Conservation (phyloP, 1,140 invertebrate species). For the Plutomurus gul region DNA sequence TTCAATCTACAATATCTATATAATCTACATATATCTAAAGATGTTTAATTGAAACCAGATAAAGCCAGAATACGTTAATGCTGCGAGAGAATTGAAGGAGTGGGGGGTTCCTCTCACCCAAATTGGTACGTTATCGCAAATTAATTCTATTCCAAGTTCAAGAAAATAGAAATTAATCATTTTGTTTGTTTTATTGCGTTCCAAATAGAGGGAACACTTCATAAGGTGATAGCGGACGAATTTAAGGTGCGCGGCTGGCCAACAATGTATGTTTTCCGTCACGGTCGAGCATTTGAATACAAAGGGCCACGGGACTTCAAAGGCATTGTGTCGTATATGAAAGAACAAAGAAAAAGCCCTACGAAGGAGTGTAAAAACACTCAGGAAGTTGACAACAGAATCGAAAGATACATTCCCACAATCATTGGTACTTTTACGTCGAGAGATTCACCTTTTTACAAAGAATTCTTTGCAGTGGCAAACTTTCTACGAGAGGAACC, state of each 20-base stretch:
- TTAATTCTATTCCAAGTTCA: no score
- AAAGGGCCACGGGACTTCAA: conserved; percentile 60
- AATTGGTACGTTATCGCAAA: no score
- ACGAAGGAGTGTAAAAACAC: conserved; percentile 58
- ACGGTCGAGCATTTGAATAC: conserved; percentile 62
- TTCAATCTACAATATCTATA: neutral
- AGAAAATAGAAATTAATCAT: no score
- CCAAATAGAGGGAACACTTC: conserved; percentile 60
- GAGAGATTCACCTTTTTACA: conserved; percentile 58
- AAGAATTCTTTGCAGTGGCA: conserved; percentile 63
- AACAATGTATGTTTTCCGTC: conserved; percentile 59
- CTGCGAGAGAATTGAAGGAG: conserved; percentile 58
- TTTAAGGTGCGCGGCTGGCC: conserved; percentile 61
- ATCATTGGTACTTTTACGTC: conserved; percentile 65
- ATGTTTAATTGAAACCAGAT: conserved; percentile 53
- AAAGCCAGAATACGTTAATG: conserved; percentile 62
- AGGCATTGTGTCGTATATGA: conserved; percentile 62
- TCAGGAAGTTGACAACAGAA: conserved; percentile 59
- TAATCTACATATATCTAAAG: neutral
- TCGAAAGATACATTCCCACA: conserved; percentile 61
- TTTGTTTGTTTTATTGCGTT: no score
- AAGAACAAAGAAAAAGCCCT: conserved; percentile 62
- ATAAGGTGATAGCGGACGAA: conserved; percentile 58
- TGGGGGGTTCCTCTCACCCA: conserved; percentile 60
- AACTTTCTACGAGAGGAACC: conserved; percentile 60